These are phyloP conservation scores for Clytia hemisphaerica DNA, from an alignment of 30 jellyfish, hydroid and myxozoan genomes.

Conservation along the genomic window DNA sequence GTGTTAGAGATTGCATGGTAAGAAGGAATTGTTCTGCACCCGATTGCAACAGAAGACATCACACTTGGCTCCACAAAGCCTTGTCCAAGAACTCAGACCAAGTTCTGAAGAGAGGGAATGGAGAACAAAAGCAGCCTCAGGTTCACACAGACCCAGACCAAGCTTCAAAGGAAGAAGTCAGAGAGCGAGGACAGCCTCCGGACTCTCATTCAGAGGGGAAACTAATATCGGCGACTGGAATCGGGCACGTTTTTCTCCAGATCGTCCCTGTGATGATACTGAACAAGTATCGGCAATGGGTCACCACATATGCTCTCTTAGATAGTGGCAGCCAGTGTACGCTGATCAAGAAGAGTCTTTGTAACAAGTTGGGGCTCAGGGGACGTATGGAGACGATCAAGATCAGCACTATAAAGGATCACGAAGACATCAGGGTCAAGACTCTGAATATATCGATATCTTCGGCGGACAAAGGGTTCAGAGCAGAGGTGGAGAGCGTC, in stretches of 20 bases:
- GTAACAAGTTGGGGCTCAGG: background rate
- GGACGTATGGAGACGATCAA: background rate
- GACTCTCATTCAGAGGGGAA: constrained; percentile 4
- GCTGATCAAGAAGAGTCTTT: background rate
- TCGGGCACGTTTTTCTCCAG: background rate
- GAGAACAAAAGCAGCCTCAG: no score
- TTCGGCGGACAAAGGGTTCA: background rate
- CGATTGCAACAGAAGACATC: no score
- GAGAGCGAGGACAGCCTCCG: no score
- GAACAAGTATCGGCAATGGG: background rate
- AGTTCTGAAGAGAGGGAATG: no score
- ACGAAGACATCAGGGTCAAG: background rate
- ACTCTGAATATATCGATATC: background rate
- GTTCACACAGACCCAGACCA: no score
- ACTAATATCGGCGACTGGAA: background rate
- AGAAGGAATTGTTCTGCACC: no score
- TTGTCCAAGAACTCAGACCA: no score
- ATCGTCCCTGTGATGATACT: constrained; percentile 5
- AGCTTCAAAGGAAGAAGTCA: no score
- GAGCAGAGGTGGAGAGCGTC: background rate
- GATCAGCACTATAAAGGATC: constrained; percentile 10
- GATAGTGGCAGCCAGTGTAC: constrained; percentile 18
- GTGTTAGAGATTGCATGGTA: no score
- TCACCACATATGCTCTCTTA: constrained; percentile 2
- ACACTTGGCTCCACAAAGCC: no score